These are phyloP conservation scores for Rhinophrynus dorsalis DNA, from an alignment of 2,797 vertebrate species.

Conservation along the genomic window DNA sequence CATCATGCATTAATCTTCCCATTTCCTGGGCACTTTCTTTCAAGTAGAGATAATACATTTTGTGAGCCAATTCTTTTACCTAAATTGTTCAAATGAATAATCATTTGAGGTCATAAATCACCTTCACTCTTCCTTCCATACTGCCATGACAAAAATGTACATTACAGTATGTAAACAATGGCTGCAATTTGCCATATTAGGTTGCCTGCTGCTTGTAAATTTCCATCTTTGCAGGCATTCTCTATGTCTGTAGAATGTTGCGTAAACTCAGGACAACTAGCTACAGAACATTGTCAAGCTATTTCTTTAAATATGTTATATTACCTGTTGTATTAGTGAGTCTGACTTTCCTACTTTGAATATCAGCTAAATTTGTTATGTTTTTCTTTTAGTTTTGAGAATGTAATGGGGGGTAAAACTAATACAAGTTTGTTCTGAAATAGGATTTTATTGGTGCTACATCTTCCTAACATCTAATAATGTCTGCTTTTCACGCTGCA, in stretches of 20 bases:
- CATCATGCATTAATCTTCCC: constrained; percentile 20
- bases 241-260: constrained; percentile 28
- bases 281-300: neutral
- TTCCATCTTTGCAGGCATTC: neutral
- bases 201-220: constrained; percentile 8
- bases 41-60: neutral
- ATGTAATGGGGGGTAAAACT: too few species aligned
- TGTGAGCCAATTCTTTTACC: neutral
- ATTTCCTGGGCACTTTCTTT: constrained; percentile 24
- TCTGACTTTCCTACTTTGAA: too few species aligned
- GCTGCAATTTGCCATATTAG: constrained; percentile 39
- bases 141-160: constrained; percentile 16
- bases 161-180: constrained; percentile 35
- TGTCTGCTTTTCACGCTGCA: too few species aligned
- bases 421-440: too few species aligned
- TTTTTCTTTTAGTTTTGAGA: too few species aligned
- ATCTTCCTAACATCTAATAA: too few species aligned
- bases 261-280: neutral
- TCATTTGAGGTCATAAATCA: constrained; percentile 19
- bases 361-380: too few species aligned
- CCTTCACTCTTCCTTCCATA: constrained; percentile 2
- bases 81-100: constrained; percentile 12
- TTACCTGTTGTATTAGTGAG: too few species aligned
- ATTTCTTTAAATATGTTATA: too few species aligned
- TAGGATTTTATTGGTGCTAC: too few species aligned